Base-by-base conservation (phyloP, 2,113 vertebrate species). In the Argyrosomus japonicus region DNA sequence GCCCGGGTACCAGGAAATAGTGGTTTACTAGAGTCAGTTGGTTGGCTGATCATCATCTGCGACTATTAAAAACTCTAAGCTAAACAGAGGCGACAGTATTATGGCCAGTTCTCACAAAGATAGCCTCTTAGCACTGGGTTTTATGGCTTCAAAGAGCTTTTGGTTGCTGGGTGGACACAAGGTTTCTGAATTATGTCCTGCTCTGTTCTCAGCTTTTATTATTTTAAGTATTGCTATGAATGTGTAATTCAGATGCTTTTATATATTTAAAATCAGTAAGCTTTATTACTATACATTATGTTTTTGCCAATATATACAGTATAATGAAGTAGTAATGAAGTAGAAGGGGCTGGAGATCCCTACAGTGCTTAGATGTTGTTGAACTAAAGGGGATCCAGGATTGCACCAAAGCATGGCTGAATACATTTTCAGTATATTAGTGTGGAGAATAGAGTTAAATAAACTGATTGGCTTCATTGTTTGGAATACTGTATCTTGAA, bases 91-190 rank as follows among this genome's bases (percentile, higher is more conserved):
- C 1, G 60, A 73, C 85, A 82, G 79, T 47, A 60, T 91, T 91
- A 91, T 91, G 89, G 64, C 78, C 68, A 19, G 81, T 91, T 93
- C 91, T 83, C 89, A 93, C 85, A 87, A 23, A 80, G 51, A 89
- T 65, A 80, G 75, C 64, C 80, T 86, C 74, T 90, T 75, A 68
- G 69, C 75, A 2, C n/a, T 8, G 14, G 51, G 40, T 81, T 93
- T 93, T 92, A 93, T 94, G 85, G 60, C 81, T 45, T 54, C 43
- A 51, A 50, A 79, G 36, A 77, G 87, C 83, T 84, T 85, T 89
- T 27, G 81, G 93, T 94, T 93, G 90, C 86, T 83, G 81, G 82
- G 91, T 14, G 17, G 75, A 78, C 23, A 5, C 50, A 40, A 63
- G 2, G 51, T 71, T 70, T 77, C 89, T 72, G 64, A 74, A 47